A percentile compares a stretch with the other conserved stretches of the same genome.
Evolutionary conservation across 2,113 vertebrate genomes (phyloP).

Genomic region (Rhynchomys soricoides): DNA sequence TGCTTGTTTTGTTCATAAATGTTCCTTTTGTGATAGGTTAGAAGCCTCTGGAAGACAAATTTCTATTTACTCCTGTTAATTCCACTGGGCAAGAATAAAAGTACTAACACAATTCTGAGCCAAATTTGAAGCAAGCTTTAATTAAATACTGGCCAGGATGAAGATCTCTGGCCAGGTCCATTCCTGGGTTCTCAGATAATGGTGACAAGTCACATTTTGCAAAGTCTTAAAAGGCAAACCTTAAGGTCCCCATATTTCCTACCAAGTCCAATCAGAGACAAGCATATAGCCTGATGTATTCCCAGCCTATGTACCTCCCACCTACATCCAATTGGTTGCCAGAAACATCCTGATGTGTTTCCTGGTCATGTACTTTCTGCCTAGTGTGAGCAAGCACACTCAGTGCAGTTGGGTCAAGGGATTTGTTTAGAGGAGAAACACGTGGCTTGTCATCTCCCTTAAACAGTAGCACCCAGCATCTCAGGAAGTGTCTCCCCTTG

Average conservation of each 20-base stretch:
- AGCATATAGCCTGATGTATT: neutral
- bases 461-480: neutral
- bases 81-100: neutral
- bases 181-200: neutral
- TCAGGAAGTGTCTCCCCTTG: neutral
- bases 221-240: neutral
- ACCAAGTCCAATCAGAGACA: neutral
- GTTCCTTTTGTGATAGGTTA: neutral
- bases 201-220: neutral
- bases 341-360: neutral
- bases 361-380: neutral
- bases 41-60: neutral
- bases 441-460: neutral
- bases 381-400: neutral
- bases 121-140: neutral
- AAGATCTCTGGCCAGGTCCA: too few relatives aligned
- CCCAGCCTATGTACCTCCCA: neutral
- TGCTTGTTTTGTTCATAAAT: slow-evolving; percentile 30
- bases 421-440: neutral
- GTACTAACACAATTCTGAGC: neutral
- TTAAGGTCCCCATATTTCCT: neutral
- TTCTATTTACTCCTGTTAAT: neutral
- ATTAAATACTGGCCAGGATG: neutral
- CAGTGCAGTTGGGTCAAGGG: too few relatives aligned
- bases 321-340: neutral